phyloP scores from a whole-genome alignment of 2,888 invertebrate genomes.

The Lysandra bellargus region DNA sequence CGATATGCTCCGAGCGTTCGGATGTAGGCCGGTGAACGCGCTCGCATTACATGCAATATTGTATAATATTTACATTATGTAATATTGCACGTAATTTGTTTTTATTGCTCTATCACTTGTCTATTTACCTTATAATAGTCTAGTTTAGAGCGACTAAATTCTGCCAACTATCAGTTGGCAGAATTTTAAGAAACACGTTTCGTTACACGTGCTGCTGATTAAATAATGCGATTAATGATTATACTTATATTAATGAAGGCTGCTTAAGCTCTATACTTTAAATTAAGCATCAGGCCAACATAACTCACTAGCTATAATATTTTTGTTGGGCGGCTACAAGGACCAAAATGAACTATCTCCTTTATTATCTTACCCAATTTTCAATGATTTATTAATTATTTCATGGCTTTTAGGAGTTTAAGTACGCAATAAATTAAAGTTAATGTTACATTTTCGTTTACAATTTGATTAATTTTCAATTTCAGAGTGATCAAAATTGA shows the following conservation, averaged over 20 bases:
- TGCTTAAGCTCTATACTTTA: no score
- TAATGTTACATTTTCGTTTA: neutral
- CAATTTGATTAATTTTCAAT: neutral
- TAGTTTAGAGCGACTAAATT: neutral
- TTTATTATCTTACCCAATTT: neutral
- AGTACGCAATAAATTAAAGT: neutral
- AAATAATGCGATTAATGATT: no score
- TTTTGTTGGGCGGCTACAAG: no score
- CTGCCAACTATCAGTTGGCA: no score
- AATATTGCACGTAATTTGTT: neutral
- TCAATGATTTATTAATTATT: neutral
- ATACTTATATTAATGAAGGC: no score
- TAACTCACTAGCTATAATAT: no score
- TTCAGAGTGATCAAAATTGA: neutral
- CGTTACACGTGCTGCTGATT: neutral
- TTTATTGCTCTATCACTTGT: neutral
- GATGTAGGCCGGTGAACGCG: conserved; percentile 20
- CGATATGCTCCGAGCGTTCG: conserved; percentile 10
- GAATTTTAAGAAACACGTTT: neutral
- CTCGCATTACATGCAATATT: neutral
- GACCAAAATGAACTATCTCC: no score
- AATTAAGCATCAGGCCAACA: no score
- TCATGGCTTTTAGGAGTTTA: neutral
- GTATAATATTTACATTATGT: conserved; percentile 20
- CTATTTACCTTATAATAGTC: neutral